A percentile compares a stretch with the other conserved stretches of the same genome.
Conservation (phyloP, 2,797 vertebrate genomes). For the Lepus oiostolus region DNA sequence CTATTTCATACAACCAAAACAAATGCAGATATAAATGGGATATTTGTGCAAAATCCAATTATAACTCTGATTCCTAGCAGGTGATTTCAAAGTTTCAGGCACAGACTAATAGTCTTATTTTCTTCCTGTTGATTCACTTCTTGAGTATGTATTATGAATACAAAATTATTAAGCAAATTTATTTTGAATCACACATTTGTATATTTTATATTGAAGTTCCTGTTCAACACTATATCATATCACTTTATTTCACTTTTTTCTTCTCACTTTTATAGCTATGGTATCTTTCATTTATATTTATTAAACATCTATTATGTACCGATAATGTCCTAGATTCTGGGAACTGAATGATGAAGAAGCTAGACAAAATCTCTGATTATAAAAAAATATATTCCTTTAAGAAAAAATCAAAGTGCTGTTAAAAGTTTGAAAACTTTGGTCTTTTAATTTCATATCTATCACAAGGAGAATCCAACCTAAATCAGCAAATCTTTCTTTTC, state of each 20-base stretch:
- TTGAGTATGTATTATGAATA: not conserved
- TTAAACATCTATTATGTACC: not conserved
- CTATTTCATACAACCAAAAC: slow-evolving; percentile 20
- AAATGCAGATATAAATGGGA: slow-evolving; percentile 41
- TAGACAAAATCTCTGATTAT: not conserved
- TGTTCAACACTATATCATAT: not conserved
- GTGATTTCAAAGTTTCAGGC: slow-evolving; percentile 2
- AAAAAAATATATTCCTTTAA: not conserved
- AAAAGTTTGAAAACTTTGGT: not conserved
- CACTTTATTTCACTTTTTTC: slow-evolving; percentile 12
- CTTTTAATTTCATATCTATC: not conserved
- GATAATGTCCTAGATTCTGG: not conserved
- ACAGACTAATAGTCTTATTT: not conserved
- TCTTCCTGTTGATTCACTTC: slow-evolving; percentile 22
- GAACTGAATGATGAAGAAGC: not conserved
- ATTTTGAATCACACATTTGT: not conserved
- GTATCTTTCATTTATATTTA: not conserved
- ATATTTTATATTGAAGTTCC: not conserved
- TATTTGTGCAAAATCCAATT: slow-evolving; percentile 16
- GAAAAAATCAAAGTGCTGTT: not conserved
- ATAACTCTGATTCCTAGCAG: not conserved
- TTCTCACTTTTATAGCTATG: not conserved
- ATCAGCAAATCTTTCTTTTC: not conserved
- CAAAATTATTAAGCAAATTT: slow-evolving; percentile 33
- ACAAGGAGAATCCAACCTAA: not conserved